These are phyloP conservation scores for Myripristis jacobus DNA, from an alignment of 2,797 vertebrate genomes.

Conservation along the genomic window DNA sequence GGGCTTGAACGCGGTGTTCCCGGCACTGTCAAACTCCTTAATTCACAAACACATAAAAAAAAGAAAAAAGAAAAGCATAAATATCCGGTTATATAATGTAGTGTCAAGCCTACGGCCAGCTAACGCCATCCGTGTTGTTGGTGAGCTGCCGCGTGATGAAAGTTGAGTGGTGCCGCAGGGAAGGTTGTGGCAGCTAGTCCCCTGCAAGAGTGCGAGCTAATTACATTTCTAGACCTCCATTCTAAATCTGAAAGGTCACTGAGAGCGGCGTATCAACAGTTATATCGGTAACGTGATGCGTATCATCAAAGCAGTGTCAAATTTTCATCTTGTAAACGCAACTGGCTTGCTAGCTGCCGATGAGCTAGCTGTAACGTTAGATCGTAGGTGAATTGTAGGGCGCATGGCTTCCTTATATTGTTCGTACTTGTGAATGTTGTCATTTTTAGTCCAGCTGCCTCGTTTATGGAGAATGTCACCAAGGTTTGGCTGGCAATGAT, in stretches of 20 bases:
- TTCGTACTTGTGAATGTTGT: too few relatives aligned
- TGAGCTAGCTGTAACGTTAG: neutral
- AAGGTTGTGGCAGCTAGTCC: constrained; percentile 41
- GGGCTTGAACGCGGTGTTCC: neutral
- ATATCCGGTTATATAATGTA: neutral
- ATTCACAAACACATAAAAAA: neutral
- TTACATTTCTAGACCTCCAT: neutral
- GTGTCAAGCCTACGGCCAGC: neutral
- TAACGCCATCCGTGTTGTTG: neutral
- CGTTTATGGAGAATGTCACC: too few relatives aligned
- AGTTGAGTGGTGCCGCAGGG: constrained; percentile 19
- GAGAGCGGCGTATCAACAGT: constrained; percentile 10
- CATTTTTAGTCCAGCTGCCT: too few relatives aligned
- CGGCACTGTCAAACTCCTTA: neutral
- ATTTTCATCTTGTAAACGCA: neutral
- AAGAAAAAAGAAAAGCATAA: too few relatives aligned
- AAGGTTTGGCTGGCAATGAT: too few relatives aligned
- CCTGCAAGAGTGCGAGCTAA: constrained; percentile 26
- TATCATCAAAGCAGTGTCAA: neutral
- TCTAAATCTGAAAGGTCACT: constrained; percentile 1
- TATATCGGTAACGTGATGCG: too few relatives aligned
- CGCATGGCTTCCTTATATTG: too few relatives aligned
- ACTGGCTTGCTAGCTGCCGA: neutral
- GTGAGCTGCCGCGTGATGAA: neutral
- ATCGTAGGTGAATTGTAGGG: too few relatives aligned